These are phyloP conservation scores for Julus scanicus DNA, from an alignment of 2,888 invertebrate genomes.

Conservation along the genomic window DNA sequence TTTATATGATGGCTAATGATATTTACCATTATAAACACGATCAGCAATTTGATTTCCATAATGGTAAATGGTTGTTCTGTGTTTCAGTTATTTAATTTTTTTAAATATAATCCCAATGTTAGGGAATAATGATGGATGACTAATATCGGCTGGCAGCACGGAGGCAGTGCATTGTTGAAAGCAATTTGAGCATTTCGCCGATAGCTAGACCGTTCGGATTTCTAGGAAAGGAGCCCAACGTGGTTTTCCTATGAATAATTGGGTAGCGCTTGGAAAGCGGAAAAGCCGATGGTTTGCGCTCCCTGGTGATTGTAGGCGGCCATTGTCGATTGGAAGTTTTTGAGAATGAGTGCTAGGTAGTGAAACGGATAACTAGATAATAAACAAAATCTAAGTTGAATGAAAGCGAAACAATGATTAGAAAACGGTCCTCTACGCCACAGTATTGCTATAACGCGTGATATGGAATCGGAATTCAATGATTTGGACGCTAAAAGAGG, in stretches of 20 bases:
- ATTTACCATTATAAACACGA: too few relatives aligned
- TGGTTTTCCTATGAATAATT: background rate
- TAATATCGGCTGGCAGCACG: background rate
- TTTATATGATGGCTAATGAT: too few relatives aligned
- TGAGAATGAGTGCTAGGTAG: slow-evolving; percentile 46
- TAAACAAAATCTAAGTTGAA: slow-evolving; percentile 21
- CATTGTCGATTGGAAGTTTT: slow-evolving; percentile 26
- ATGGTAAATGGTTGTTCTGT: background rate
- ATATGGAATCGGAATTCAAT: slow-evolving; percentile 77
- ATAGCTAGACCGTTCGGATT: slow-evolving; percentile 24
- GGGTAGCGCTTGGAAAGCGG: slow-evolving; percentile 9
- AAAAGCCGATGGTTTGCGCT: slow-evolving; percentile 20
- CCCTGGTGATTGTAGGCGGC: slow-evolving; percentile 38
- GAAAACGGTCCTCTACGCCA: slow-evolving; percentile 18
- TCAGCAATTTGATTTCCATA: background rate
- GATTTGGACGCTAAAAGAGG: slow-evolving; percentile 77
- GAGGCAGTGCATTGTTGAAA: slow-evolving; percentile 37
- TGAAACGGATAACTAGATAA: background rate
- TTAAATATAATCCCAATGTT: background rate
- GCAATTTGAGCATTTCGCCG: background rate
- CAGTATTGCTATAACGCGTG: slow-evolving; percentile 51
- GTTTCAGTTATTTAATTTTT: background rate
- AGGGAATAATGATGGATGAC: background rate
- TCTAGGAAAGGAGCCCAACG: background rate
- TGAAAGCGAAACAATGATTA: slow-evolving; percentile 48